Percentiles rank a stretch among this genome's conserved stretches.
These are phyloP conservation scores for Drosophila prosaltans DNA, from an alignment of 1,140 invertebrate genomes.

Conservation along the genomic window DNA sequence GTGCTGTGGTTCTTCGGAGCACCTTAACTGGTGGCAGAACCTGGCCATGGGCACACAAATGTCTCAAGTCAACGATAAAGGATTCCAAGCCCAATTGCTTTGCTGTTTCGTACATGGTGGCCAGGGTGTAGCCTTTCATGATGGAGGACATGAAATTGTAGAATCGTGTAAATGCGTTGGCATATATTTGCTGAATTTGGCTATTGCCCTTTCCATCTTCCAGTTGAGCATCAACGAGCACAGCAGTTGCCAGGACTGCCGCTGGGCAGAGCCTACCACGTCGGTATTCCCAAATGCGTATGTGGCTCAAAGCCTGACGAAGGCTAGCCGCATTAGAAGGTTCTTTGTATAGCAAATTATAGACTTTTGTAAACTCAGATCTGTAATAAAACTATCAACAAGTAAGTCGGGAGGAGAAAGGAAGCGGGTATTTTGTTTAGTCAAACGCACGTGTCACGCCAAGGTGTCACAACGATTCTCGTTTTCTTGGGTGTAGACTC, in stretches of 20 bases:
- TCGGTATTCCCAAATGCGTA: constrained; percentile 72
- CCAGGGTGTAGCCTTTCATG: constrained; percentile 66
- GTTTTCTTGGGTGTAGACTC: constrained; percentile 33
- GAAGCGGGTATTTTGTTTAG: not conserved
- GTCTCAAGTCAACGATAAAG: constrained; percentile 77
- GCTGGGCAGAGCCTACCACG: constrained; percentile 73
- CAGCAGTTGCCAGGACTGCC: constrained; percentile 69
- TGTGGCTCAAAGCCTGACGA: constrained; percentile 44
- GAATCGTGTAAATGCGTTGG: constrained; percentile 73
- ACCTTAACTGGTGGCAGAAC: constrained; percentile 61
- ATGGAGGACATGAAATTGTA: constrained; percentile 82
- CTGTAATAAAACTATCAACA: constrained; percentile 32
- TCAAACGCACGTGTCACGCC: constrained; percentile 66
- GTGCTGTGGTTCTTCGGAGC: constrained; percentile 50
- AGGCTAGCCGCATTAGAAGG: constrained; percentile 18
- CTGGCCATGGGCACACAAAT: constrained; percentile 79
- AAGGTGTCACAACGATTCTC: constrained; percentile 63
- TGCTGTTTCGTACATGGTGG: constrained; percentile 78
- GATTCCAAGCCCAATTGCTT: constrained; percentile 67
- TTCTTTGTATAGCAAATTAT: constrained; percentile 55
- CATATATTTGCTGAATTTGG: constrained; percentile 60
- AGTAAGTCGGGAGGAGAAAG: no score
- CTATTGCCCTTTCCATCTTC: constrained; percentile 37
- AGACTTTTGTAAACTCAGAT: constrained; percentile 65
- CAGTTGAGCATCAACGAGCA: constrained; percentile 63